These are phyloP conservation scores for Corapipo altera DNA, from an alignment of 2,113 vertebrate genomes.

Conservation along the genomic window DNA sequence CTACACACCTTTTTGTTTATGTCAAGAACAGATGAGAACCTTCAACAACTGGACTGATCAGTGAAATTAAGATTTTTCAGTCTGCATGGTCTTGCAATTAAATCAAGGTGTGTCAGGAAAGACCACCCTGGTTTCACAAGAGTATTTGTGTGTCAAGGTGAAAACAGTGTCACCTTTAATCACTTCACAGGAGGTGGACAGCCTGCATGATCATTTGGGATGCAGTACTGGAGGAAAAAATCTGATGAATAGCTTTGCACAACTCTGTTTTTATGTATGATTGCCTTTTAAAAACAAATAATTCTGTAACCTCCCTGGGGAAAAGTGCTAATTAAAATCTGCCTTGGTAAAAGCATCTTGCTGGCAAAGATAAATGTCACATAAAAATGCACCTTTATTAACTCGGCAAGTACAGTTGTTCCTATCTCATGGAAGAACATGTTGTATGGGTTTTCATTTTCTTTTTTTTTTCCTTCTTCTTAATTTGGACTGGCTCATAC, in stretches of 20 bases:
- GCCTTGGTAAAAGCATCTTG: background rate
- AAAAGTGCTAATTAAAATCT: constrained; percentile 12
- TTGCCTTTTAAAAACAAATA: background rate
- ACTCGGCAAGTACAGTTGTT: background rate
- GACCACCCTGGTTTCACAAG: background rate
- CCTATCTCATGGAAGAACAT: background rate
- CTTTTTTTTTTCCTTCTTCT: too few species aligned
- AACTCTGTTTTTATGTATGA: background rate
- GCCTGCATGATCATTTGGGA: background rate
- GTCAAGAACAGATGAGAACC: background rate
- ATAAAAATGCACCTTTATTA: background rate
- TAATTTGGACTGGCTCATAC: background rate
- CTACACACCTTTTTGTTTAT: background rate
- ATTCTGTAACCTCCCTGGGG: background rate
- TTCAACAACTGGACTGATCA: background rate
- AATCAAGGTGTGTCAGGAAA: background rate
- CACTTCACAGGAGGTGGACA: background rate
- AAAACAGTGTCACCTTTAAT: background rate
- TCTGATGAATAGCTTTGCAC: background rate
- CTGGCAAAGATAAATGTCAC: background rate
- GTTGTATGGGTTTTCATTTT: background rate
- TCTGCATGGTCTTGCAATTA: background rate
- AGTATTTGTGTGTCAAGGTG: background rate
- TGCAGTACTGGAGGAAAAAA: background rate
- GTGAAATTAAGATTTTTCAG: background rate